Percentiles rank a stretch among this genome's conserved stretches.
Evolutionary conservation across 2,888 invertebrate species (phyloP).

Genomic region (Galerucella nymphaeae): DNA sequence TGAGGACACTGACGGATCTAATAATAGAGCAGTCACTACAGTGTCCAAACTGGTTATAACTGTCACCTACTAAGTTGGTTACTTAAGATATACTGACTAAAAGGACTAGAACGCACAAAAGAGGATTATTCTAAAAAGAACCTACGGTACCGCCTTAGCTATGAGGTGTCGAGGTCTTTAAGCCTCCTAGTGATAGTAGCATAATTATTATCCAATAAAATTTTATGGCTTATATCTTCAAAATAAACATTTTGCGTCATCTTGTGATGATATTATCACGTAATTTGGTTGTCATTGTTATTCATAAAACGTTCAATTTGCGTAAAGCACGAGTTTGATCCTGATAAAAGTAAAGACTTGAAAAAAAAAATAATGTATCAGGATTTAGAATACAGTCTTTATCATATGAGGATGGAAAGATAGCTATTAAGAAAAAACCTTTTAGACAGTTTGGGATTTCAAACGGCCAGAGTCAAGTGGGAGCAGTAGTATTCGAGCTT

Average conservation of each 20-base stretch:
- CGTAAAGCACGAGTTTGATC: background rate
- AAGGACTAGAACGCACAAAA: no score
- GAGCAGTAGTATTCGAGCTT: background rate
- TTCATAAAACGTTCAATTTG: background rate
- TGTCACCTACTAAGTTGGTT: no score
- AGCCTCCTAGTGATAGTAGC: no score
- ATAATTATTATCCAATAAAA: no score
- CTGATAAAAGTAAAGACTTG: background rate
- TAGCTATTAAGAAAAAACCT: background rate
- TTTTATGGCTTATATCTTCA: background rate
- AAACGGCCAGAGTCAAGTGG: background rate
- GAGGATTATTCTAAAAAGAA: no score
- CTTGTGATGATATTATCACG: conserved; percentile 7
- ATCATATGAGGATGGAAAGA: background rate
- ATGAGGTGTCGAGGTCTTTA: no score
- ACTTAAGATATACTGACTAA: no score
- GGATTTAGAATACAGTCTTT: background rate
- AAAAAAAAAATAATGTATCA: conserved; percentile 8
- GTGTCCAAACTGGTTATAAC: no score
- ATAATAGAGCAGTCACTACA: no score
- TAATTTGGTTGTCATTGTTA: conserved; percentile 4
- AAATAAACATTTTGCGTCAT: background rate
- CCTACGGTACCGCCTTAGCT: no score
- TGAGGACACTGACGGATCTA: no score
- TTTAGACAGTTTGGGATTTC: background rate